phyloP scores from a whole-genome alignment of 2,888 invertebrate genomes.

The Opisthograptis luteolata region DNA sequence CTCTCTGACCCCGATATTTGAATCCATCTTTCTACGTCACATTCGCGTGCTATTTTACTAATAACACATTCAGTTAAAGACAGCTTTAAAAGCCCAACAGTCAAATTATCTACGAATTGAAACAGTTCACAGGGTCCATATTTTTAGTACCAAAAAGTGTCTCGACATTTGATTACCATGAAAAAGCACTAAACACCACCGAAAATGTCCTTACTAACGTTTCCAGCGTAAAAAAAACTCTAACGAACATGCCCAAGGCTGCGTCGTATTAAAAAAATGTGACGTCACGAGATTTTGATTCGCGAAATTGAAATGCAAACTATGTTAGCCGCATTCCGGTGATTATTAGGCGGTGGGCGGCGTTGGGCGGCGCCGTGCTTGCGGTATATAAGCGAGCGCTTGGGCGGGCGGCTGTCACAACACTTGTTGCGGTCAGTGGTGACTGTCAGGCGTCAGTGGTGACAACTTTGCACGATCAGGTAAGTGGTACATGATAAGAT shows the following conservation, averaged over 20 bases:
- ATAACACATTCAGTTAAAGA: too few species aligned
- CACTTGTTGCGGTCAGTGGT: slow-evolving; percentile 73
- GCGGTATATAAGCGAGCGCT: slow-evolving; percentile 70
- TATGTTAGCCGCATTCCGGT: slow-evolving; percentile 66
- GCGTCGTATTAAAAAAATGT: slow-evolving; percentile 12
- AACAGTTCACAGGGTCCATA: too few species aligned
- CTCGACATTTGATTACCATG: too few species aligned
- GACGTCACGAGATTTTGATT: slow-evolving; percentile 56
- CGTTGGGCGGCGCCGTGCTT: slow-evolving; percentile 52
- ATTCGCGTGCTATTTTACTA: too few species aligned
- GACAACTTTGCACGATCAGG: slow-evolving; percentile 61
- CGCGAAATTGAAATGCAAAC: slow-evolving; percentile 74
- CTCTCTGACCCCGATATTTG: too few species aligned
- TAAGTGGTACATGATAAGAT: slow-evolving; percentile 51
- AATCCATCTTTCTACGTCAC: too few species aligned
- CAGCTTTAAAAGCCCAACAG: too few species aligned
- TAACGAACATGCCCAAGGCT: not conserved
- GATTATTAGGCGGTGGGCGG: slow-evolving; percentile 75
- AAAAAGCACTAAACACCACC: too few species aligned
- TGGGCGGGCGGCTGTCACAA: slow-evolving; percentile 69
- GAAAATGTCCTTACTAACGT: not conserved
- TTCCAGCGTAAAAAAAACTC: not conserved
- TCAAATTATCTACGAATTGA: too few species aligned
- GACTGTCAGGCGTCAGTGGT: slow-evolving; percentile 39
- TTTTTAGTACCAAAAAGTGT: too few species aligned